These are phyloP conservation scores for Fregata magnificens DNA, from an alignment of 2,113 vertebrate species.

Conservation along the genomic window DNA sequence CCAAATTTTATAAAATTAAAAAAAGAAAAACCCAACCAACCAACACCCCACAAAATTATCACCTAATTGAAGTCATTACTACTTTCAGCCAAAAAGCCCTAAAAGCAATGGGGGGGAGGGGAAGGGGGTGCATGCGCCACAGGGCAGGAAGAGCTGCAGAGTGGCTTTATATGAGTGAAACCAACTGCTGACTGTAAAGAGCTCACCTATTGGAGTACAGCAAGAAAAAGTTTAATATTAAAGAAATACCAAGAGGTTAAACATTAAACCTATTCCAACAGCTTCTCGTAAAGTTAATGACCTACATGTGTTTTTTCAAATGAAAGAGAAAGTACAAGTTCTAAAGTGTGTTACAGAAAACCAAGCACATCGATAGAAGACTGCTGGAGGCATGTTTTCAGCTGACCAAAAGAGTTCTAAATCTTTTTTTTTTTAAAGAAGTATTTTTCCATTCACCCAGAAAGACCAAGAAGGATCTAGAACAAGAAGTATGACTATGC, in stretches of 20 bases:
- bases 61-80: background rate
- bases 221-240: background rate
- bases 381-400: background rate
- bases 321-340: background rate
- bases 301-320: background rate
- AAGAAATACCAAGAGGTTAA: slow-evolving; percentile 19
- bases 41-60: background rate
- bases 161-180: background rate
- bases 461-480: background rate
- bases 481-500: background rate
- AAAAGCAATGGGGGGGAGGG: background rate
- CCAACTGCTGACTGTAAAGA: background rate
- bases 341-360: background rate
- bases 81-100: background rate
- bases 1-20: too few relatives aligned
- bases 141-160: background rate
- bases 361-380: background rate
- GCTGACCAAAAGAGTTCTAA: background rate
- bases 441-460: background rate
- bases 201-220: background rate
- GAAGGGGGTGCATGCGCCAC: too few relatives aligned
- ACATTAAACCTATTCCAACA: background rate
- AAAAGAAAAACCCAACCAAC: background rate
- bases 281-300: background rate
- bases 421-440: background rate